phyloP scores from a whole-genome alignment of 2,113 vertebrate genomes.

The Catharus bicknelli region DNA sequence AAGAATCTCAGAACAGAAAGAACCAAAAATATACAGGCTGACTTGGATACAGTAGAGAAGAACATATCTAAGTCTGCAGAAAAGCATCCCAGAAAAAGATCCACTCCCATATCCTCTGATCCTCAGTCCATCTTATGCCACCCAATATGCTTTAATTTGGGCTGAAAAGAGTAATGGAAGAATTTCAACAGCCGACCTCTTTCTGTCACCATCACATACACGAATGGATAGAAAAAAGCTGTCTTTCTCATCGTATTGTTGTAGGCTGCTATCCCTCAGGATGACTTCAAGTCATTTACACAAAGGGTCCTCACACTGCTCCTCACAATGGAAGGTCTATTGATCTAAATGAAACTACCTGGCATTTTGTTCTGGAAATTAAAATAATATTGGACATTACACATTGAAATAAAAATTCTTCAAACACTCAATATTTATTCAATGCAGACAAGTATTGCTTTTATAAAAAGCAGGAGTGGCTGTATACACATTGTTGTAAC shows the following conservation, averaged over 20 bases:
- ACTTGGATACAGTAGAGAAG: neutral
- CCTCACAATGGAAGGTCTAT: fast-evolving
- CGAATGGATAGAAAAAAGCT: neutral
- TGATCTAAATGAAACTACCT: neutral
- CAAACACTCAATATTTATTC: neutral
- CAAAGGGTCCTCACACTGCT: neutral
- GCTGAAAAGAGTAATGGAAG: neutral
- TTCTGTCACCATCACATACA: neutral
- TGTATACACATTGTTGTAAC: neutral
- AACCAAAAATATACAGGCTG: neutral
- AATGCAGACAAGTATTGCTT: neutral
- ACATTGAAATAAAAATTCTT: neutral
- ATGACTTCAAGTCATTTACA: neutral
- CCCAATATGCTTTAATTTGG: neutral
- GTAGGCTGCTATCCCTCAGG: neutral
- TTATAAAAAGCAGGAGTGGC: neutral
- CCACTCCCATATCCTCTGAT: neutral
- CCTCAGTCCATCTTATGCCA: neutral
- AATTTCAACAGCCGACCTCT: neutral
- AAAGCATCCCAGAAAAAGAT: neutral
- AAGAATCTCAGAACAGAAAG: neutral
- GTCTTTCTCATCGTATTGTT: neutral
- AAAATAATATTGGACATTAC: neutral
- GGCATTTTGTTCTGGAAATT: neutral
- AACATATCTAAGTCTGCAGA: neutral